Evolutionary conservation across 2,113 vertebrate species (phyloP).

Genomic region (Psettodes erumei): DNA sequence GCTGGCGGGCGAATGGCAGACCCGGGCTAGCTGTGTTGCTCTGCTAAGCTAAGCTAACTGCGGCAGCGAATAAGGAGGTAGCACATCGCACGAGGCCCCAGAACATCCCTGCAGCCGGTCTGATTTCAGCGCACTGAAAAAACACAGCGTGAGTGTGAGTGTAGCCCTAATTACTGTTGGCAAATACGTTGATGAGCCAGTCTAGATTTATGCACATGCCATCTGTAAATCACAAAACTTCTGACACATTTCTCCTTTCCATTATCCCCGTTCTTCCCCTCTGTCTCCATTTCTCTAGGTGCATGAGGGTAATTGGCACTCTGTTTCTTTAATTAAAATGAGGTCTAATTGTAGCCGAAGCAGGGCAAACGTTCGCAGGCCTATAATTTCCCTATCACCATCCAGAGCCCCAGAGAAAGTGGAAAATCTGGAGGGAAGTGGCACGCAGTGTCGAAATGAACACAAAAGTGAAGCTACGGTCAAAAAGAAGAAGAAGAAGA

Average conservation of each 20-base stretch:
- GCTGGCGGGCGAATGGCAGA: background rate
- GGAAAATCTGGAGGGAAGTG: slow-evolving; percentile 36
- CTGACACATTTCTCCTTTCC: slow-evolving; percentile 33
- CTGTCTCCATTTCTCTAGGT: slow-evolving; percentile 61
- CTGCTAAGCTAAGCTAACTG: slow-evolving; percentile 15
- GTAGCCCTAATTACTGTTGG: slow-evolving; percentile 9
- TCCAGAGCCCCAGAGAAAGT: slow-evolving; percentile 56
- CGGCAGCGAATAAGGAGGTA: slow-evolving; percentile 19
- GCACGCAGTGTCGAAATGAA: slow-evolving; percentile 25
- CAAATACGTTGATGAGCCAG: slow-evolving; percentile 19
- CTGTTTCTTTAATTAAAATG: slow-evolving; percentile 81
- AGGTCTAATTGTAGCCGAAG: slow-evolving; percentile 75
- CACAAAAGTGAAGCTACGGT: slow-evolving; percentile 39
- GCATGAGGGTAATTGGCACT: slow-evolving; percentile 77
- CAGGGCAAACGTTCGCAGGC: slow-evolving; percentile 65
- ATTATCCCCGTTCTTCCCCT: slow-evolving; percentile 42
- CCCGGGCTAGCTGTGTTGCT: background rate
- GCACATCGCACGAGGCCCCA: slow-evolving; percentile 21
- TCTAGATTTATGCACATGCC: slow-evolving; percentile 20
- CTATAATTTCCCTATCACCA: slow-evolving; percentile 78
- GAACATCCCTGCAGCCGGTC: slow-evolving; percentile 33
- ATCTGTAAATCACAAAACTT: slow-evolving; percentile 29
- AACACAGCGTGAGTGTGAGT: no score
- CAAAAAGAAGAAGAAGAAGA: slow-evolving; percentile 32
- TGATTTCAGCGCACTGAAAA: no score